Base-by-base conservation (phyloP, 2,797 vertebrate species). In the Astyanax mexicanus region DNA sequence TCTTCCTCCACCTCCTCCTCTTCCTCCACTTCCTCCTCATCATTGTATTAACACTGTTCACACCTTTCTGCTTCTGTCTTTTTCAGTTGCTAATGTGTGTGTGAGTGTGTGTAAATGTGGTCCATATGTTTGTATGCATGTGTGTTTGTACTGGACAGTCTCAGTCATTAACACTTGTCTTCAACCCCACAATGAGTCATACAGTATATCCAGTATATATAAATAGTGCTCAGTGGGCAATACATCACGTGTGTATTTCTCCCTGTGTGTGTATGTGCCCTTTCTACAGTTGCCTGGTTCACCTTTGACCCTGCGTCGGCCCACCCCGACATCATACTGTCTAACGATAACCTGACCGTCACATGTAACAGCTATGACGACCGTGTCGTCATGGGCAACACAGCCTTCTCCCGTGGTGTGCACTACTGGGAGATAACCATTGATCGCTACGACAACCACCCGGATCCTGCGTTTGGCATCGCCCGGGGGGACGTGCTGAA, bases 311-410 rank as follows among this genome's bases (percentile, higher is more conserved):
- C 97, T 0, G 81, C 86, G 60, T 97, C 96, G 0, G 96, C 97
- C 3, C 98, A 99, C 85, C 94, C 96, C 0, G 98, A 99, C 92
- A 97, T 99, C 91, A 91, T 99, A 88, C 93, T 99, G 81, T 98
- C 97, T 84, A 99, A 99, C 0, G 96, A 99, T 93, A 99, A 99
- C 94, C 92, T 99, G 89, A 99, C 98, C 0, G 95, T 98, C 89
- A 95, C 97, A 11, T 99, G 98, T 91, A 99, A 94, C 90, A 99
- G 98, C 92, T 99, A 99, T 0, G 98, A 99, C 0, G 98, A 99
- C 92, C 90, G 98, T 23, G 97, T 99, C 42, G 96, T 99, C 67
- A 90, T 98, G 90, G 97, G 96, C 0, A 98, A 95, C 82, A 93
- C 96, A 0, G 94, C 95, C 40, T 99, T 99, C 81, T 98, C 98